phyloP scores from a whole-genome alignment of 1,140 invertebrate species.

The Sminthurides bifidus region DNA sequence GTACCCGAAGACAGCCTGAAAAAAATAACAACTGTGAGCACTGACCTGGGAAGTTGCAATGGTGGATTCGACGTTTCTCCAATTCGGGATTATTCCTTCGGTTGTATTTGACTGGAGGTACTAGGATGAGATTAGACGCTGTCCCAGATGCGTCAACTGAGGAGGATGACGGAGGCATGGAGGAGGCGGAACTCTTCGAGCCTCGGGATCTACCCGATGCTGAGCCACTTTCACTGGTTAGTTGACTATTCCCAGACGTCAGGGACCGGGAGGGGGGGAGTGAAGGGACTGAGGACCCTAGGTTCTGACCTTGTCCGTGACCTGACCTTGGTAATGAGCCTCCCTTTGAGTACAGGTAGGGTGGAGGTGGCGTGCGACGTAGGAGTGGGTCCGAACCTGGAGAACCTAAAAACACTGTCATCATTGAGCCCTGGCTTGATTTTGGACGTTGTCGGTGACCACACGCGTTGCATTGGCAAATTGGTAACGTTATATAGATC shows the following conservation, averaged over 20 bases:
- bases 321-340: no score
- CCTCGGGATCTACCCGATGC: background rate
- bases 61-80: slow-evolving; percentile 85
- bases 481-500: no score
- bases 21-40: no score
- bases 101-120: slow-evolving; percentile 52
- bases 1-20: no score
- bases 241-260: no score
- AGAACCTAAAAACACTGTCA: slow-evolving; percentile 40
- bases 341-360: slow-evolving; percentile 22
- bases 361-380: slow-evolving; percentile 19
- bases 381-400: slow-evolving; percentile 38
- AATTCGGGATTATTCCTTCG: slow-evolving; percentile 89
- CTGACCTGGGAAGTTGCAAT: slow-evolving; percentile 87
- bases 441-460: no score
- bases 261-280: no score
- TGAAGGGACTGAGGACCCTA: no score
- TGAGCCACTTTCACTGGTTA: no score
- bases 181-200: background rate
- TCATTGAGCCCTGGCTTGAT: slow-evolving; percentile 56
- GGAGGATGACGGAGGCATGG: slow-evolving; percentile 45
- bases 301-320: no score
- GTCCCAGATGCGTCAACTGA: no score
- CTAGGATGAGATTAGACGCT: slow-evolving; percentile 2
- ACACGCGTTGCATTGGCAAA: no score